Evolutionary conservation across 2,888 invertebrate genomes (phyloP).

Genomic region (Craniophora ligustri): DNA sequence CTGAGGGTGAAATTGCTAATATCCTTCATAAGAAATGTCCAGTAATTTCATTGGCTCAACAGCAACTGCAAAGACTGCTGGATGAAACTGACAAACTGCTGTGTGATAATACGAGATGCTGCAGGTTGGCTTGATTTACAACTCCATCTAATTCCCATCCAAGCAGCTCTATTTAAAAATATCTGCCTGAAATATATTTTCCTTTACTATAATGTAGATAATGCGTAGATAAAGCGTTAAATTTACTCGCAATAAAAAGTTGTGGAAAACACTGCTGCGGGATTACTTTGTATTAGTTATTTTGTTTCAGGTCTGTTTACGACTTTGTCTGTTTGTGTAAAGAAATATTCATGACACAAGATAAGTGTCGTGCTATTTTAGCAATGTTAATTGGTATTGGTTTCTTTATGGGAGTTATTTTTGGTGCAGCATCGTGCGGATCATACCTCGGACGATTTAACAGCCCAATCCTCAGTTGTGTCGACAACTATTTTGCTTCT

Average conservation of each 20-base stretch:
- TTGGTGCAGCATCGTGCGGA: slow-evolving; percentile 80
- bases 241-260: no score
- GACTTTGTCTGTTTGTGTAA: slow-evolving; percentile 73
- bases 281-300: not conserved
- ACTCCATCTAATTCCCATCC: not conserved
- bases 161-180: no score
- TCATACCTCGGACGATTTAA: slow-evolving; percentile 73
- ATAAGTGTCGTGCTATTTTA: slow-evolving; percentile 65
- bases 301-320: slow-evolving; percentile 74
- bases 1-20: slow-evolving; percentile 74
- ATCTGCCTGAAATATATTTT: no score
- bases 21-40: slow-evolving; percentile 83
- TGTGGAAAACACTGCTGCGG: no score
- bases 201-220: no score
- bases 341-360: slow-evolving; percentile 64
- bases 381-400: slow-evolving; percentile 56
- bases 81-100: slow-evolving; percentile 76
- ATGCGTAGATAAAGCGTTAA: no score
- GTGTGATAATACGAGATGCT: slow-evolving; percentile 71
- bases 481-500: slow-evolving; percentile 74
- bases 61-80: slow-evolving; percentile 76
- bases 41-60: slow-evolving; percentile 78
- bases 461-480: slow-evolving; percentile 76
- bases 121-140: slow-evolving; percentile 64
- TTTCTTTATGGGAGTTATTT: slow-evolving; percentile 71